Evolutionary conservation across 1,140 invertebrate species (phyloP).

Genomic region (Druon quercuslanigerum): DNA sequence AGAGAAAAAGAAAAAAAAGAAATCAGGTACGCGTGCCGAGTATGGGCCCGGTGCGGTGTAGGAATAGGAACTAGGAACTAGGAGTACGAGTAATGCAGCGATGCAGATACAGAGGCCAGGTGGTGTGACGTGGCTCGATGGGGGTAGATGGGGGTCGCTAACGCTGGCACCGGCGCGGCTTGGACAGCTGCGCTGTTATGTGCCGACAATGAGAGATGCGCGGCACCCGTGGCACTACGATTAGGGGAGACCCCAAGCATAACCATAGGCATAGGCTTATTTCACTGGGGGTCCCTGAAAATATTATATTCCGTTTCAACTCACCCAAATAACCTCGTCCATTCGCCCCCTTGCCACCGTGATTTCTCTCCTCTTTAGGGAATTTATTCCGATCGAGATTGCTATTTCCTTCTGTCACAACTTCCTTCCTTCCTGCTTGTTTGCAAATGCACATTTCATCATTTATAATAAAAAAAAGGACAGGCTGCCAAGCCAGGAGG

Average conservation of each 20-base stretch:
- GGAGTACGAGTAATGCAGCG: neutral
- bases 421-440: too few relatives aligned
- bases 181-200: conserved; percentile 12
- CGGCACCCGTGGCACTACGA: conserved; percentile 23
- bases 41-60: conserved; percentile 19
- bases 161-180: neutral
- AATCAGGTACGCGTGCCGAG: conserved; percentile 26
- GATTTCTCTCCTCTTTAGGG: conserved; percentile 6
- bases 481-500: too few relatives aligned
- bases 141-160: conserved; percentile 20
- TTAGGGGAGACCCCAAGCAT: conserved; percentile 26
- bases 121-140: conserved; percentile 30
- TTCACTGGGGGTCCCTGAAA: neutral
- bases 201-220: conserved; percentile 20
- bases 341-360: neutral
- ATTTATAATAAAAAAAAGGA: too few relatives aligned
- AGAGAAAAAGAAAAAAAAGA: too few relatives aligned
- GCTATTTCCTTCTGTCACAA: too few relatives aligned
- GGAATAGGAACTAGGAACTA: too few relatives aligned
- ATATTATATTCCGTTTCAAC: neutral
- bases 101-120: conserved; percentile 10
- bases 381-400: conserved; percentile 9
- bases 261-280: conserved; percentile 30
- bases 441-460: too few relatives aligned
- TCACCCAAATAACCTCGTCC: neutral